These are phyloP conservation scores for Drosophila lacteicornis DNA, from an alignment of 1,140 invertebrate genomes.

Conservation along the genomic window DNA sequence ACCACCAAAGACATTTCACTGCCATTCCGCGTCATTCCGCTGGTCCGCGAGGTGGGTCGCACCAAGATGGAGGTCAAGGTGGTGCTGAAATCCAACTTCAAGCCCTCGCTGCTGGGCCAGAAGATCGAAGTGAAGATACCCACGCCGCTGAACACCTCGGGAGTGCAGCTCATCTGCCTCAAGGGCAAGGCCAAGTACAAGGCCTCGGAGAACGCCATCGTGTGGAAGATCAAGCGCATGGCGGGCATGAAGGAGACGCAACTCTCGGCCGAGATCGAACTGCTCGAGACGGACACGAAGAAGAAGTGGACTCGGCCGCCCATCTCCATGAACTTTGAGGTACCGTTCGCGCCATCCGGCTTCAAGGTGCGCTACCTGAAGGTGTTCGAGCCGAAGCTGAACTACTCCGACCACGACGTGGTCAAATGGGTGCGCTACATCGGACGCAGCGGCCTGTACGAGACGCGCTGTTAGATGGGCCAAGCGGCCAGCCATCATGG, in stretches of 20 bases:
- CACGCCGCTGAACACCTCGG: conserved; percentile 99
- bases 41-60: conserved; percentile 98
- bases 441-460: conserved; percentile 98
- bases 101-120: conserved; percentile 98
- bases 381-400: conserved; percentile 99
- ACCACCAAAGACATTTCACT: conserved; percentile 99
- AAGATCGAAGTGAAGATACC: conserved; percentile 99
- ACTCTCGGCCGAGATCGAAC: conserved; percentile 99
- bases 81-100: conserved; percentile 99
- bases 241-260: conserved; percentile 99
- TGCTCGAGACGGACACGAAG: conserved; percentile 99
- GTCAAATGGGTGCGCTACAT: conserved; percentile 99
- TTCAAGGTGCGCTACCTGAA: conserved; percentile 99
- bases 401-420: conserved; percentile 99
- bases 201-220: conserved; percentile 99
- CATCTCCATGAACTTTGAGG: conserved; percentile 99
- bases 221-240: conserved; percentile 99
- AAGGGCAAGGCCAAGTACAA: conserved; percentile 99
- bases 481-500: conserved; percentile 8
- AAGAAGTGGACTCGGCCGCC: conserved; percentile 99
- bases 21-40: conserved; percentile 99
- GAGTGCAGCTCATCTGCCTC: conserved; percentile 99
- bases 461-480: conserved; percentile 95
- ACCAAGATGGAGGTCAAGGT: conserved; percentile 99
- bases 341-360: conserved; percentile 98